phyloP scores from a whole-genome alignment of 2,888 invertebrate species.

The Xanthostigma xanthostigma region DNA sequence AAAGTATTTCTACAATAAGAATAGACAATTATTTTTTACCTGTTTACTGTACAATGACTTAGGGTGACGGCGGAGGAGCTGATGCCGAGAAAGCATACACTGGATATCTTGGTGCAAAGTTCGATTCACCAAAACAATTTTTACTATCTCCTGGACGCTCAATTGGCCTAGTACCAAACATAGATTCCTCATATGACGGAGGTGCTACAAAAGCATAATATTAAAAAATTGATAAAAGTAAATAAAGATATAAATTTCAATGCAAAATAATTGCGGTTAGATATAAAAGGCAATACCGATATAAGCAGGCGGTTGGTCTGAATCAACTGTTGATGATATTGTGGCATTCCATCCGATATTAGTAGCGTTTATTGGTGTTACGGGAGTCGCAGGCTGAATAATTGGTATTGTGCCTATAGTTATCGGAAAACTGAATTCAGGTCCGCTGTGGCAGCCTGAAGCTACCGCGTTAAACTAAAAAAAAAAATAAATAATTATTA shows the following conservation, averaged over 20 bases:
- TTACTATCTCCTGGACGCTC: constrained; percentile 45
- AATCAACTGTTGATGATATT: constrained; percentile 12
- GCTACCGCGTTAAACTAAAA: constrained; percentile 43
- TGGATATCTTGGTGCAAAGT: constrained; percentile 44
- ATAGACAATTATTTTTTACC: no score
- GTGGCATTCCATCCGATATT: constrained; percentile 24
- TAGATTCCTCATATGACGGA: constrained; percentile 48
- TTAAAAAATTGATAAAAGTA: no score
- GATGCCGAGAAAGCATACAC: constrained; percentile 40
- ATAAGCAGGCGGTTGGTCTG: background rate
- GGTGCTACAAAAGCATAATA: constrained; percentile 32
- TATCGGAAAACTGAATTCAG: constrained; percentile 47
- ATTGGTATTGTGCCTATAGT: constrained; percentile 62
- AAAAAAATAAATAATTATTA: constrained; percentile 2
- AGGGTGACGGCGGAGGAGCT: constrained; percentile 27
- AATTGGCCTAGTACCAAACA: constrained; percentile 39
- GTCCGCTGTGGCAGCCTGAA: constrained; percentile 48
- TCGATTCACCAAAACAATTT: constrained; percentile 28
- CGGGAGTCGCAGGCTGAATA: constrained; percentile 23
- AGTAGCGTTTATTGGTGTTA: no score
- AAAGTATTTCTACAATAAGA: no score
- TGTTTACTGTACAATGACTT: no score
- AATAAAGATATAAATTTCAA: no score
- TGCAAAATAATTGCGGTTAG: no score
- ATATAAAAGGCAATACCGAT: no score